These are phyloP conservation scores for Drosophila antonietae DNA, from an alignment of 2,888 invertebrate species.

Conservation along the genomic window DNA sequence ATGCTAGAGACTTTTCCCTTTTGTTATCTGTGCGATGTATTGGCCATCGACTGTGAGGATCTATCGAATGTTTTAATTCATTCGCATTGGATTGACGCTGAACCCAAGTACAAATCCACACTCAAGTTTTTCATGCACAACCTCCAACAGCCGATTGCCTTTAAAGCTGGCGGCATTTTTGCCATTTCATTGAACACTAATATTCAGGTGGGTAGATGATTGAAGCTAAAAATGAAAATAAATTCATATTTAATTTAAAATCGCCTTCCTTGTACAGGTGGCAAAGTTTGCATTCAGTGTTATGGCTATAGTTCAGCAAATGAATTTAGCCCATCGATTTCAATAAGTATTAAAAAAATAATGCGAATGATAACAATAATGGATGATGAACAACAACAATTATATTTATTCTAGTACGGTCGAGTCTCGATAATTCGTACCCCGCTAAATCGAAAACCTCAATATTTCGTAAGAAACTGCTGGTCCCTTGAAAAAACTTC, in stretches of 20 bases:
- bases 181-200: constrained; percentile 44
- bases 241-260: background rate
- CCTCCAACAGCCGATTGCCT: constrained; percentile 40
- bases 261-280: constrained; percentile 8
- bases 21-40: constrained; percentile 59
- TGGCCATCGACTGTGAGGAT: constrained; percentile 46
- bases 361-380: too few relatives aligned
- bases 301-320: constrained; percentile 32
- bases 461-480: too few relatives aligned
- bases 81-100: constrained; percentile 40
- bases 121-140: constrained; percentile 31
- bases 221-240: background rate
- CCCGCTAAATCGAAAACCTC: too few relatives aligned
- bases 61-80: constrained; percentile 26
- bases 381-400: too few relatives aligned
- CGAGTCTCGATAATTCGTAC: too few relatives aligned
- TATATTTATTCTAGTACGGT: too few relatives aligned
- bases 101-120: constrained; percentile 31
- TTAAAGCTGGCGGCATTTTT: constrained; percentile 36
- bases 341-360: background rate
- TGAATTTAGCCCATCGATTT: constrained; percentile 47
- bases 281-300: constrained; percentile 73
- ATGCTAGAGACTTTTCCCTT: constrained; percentile 62
- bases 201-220: constrained; percentile 47
- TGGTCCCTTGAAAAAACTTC: too few relatives aligned